phyloP scores from a whole-genome alignment of 2,888 invertebrate species.

The Schizotus pectinicornis region DNA sequence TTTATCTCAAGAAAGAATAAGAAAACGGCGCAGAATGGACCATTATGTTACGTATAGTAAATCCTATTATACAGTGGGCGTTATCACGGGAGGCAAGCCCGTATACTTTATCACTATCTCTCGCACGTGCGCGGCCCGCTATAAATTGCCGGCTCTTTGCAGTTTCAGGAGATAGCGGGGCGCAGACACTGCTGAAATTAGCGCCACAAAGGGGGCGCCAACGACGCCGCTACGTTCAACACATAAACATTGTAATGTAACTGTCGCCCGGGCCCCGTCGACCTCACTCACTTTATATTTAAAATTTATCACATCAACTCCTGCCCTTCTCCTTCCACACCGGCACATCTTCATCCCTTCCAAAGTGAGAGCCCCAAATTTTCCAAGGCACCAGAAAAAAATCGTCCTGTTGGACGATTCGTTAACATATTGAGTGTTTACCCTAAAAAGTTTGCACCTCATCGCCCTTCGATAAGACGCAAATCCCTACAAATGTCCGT shows the following conservation, averaged over 20 bases:
- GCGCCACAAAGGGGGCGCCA: slow-evolving; percentile 16
- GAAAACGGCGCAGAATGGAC: slow-evolving; percentile 61
- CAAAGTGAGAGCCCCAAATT: too few relatives aligned
- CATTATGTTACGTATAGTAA: slow-evolving; percentile 62
- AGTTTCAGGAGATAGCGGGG: slow-evolving; percentile 45
- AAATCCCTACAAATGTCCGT: slow-evolving; percentile 47
- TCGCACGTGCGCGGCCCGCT: slow-evolving; percentile 55
- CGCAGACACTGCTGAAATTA: slow-evolving; percentile 49
- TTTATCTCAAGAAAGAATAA: slow-evolving; percentile 61
- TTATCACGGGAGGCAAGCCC: slow-evolving; percentile 57
- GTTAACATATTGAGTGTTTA: too few relatives aligned
- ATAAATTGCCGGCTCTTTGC: slow-evolving; percentile 52
- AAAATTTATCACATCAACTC: background rate
- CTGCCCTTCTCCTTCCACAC: background rate
- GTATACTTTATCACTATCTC: slow-evolving; percentile 58
- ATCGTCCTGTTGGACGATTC: too few relatives aligned
- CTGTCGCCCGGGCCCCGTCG: background rate
- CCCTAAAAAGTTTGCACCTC: too few relatives aligned
- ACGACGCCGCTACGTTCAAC: slow-evolving; percentile 4
- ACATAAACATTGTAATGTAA: slow-evolving; percentile 23
- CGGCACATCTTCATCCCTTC: too few relatives aligned
- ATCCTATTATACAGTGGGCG: slow-evolving; percentile 61
- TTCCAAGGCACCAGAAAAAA: too few relatives aligned
- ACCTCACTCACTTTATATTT: slow-evolving; percentile 23
- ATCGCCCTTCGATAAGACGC: slow-evolving; percentile 24